A percentile compares a stretch with the other conserved stretches of the same genome.
Conservation (phyloP, 2,888 invertebrate species). For the Hirtodrosophila confusa region DNA sequence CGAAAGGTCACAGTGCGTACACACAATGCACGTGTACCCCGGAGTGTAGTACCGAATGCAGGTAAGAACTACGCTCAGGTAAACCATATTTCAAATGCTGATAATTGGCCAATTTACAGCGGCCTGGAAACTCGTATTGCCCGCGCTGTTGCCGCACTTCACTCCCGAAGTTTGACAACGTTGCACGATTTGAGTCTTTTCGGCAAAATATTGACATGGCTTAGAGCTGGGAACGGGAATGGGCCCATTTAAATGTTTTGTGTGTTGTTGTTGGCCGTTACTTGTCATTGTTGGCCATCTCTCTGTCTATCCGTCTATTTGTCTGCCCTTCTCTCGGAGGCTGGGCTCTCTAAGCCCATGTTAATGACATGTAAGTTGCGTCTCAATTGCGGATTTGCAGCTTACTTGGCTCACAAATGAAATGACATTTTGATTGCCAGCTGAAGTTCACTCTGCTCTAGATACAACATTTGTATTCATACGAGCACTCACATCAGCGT, state of each 20-base stretch:
- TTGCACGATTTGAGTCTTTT: constrained; percentile 12
- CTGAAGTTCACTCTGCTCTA: constrained; percentile 32
- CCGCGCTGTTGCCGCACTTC: constrained; percentile 41
- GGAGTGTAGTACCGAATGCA: constrained; percentile 26
- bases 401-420: constrained; percentile 45
- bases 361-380: constrained; percentile 78
- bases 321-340: constrained; percentile 8
- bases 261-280: constrained; percentile 16
- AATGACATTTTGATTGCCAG: constrained; percentile 74
- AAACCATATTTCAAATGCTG: constrained; percentile 72
- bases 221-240: constrained; percentile 1
- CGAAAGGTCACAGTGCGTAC: constrained; percentile 70
- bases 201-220: constrained; percentile 37
- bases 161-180: constrained; percentile 52
- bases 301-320: constrained; percentile 7
- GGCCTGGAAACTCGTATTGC: constrained; percentile 19
- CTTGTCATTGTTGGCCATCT: constrained; percentile 36
- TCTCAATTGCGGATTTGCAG: constrained; percentile 79
- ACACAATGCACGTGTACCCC: constrained; percentile 41
- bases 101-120: constrained; percentile 81
- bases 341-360: constrained; percentile 68
- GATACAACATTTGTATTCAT: not conserved
- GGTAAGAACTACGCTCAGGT: constrained; percentile 68
- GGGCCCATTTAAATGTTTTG: constrained; percentile 42
- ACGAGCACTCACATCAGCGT: not conserved